These are phyloP conservation scores for Tupaia tana DNA, from an alignment of 2,113 vertebrate genomes.

Conservation along the genomic window DNA sequence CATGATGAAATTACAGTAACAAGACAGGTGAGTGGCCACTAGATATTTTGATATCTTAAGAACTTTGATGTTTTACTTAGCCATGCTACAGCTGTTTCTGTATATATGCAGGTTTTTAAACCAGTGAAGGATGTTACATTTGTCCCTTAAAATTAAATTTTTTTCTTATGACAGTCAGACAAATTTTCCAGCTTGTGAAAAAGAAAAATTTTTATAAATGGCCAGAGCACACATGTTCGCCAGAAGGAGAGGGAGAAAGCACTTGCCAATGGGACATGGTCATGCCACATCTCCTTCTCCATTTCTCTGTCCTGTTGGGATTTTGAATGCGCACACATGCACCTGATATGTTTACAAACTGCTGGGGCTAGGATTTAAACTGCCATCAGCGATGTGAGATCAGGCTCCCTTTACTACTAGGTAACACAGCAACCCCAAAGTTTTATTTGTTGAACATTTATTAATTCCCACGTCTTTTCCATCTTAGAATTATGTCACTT, in stretches of 20 bases:
- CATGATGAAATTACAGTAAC: conserved; percentile 94
- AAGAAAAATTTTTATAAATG: no score
- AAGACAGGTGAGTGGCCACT: conserved; percentile 91
- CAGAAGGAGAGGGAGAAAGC: no score
- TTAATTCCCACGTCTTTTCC: neutral
- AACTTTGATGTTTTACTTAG: neutral
- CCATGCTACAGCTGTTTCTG: neutral
- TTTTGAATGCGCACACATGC: no score
- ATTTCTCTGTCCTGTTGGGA: no score
- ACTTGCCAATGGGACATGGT: no score
- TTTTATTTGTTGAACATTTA: conserved; percentile 4
- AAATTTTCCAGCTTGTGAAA: neutral
- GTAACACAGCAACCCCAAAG: neutral
- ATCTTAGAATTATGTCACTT: neutral
- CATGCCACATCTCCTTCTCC: no score
- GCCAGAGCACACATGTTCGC: no score
- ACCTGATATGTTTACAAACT: no score
- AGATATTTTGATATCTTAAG: neutral
- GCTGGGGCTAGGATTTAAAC: no score
- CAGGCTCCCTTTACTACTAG: no score
- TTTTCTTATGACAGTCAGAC: neutral
- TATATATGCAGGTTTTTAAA: conserved; percentile 13
- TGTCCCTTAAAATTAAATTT: neutral
- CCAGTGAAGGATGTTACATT: neutral
- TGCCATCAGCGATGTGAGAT: no score